Base-by-base conservation (phyloP, 2,888 invertebrate genomes). In the Polymixis lichenea region DNA sequence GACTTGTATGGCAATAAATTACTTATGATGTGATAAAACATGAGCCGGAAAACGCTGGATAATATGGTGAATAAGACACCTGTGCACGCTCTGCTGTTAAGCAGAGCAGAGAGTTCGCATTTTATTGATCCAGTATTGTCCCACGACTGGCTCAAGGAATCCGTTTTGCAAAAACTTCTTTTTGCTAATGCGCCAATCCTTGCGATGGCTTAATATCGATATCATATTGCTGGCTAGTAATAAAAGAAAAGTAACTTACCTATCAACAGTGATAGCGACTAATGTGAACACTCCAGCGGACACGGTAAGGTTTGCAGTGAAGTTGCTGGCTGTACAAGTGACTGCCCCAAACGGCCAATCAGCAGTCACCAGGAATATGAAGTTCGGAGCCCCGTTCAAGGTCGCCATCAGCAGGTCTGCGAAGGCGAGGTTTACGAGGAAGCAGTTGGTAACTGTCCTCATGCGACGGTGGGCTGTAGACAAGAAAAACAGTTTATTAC, bases 391-490 rank as follows among this genome's bases (percentile, higher is more conserved):
- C 84, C 98, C 98, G 92, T 99, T 99, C 89, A 99, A 96, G 28
- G 98, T 97, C 0, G 99, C 98, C 97, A 99, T 98, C 84, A 99
- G 97, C 67, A 98, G 96, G 92, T 99, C 99, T 5, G 99, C 98
- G 17, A 98, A 97, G 69, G 98, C 98, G 83, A 99, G 95, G 94
- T 99, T 99, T 61, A 99, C 98, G 71, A 99, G 97, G 94, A 99
- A 99, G 94, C 98, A 99, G 95, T 99, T 99, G 74, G 99, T 99
- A 15, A 99, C 98, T 3, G 98, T 98, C 79, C 99, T 95, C 98
- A 98, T 98, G 82, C 98, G 97, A 74, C 98, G 97, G 91, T 98
- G 98, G 68, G 98, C 98, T 98, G 96, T 55, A 92, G 92, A 82
- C 53, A 78, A 78, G 2, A 22, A 53, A 51, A 58, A n/a, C 13